Percentiles rank a stretch among this genome's conserved stretches.
These are phyloP conservation scores for Magallana nippona DNA, from an alignment of 2,888 invertebrate species.

Conservation along the genomic window DNA sequence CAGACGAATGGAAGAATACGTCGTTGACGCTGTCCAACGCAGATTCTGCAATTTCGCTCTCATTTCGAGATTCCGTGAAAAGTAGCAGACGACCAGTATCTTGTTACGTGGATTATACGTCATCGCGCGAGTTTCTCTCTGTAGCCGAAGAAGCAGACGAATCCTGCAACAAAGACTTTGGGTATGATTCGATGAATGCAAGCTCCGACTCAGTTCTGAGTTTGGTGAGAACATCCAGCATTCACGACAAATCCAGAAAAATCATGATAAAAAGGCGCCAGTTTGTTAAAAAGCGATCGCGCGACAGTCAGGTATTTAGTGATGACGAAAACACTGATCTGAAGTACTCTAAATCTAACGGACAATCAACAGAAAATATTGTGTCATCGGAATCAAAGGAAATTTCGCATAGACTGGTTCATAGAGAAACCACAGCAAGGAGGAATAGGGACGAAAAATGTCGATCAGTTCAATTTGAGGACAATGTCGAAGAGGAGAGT, in stretches of 20 bases:
- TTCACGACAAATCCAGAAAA: conserved; percentile 42
- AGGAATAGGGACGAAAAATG: conserved; percentile 8
- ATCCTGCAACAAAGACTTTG: conserved; percentile 18
- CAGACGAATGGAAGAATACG: not conserved
- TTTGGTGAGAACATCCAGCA: conserved; percentile 41
- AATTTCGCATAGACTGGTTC: not conserved
- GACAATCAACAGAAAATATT: not conserved
- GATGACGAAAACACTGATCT: conserved; percentile 34
- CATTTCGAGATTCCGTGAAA: not conserved
- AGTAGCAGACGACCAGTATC: conserved; percentile 37
- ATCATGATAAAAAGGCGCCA: conserved; percentile 43
- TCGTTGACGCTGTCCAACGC: not conserved
- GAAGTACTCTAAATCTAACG: conserved; percentile 7
- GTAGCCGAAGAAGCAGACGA: not conserved
- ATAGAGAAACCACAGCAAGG: not conserved
- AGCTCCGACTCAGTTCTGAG: conserved; percentile 40
- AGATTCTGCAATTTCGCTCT: not conserved
- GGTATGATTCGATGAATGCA: conserved; percentile 37
- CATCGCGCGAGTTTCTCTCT: conserved; percentile 9
- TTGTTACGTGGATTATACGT: conserved; percentile 30
- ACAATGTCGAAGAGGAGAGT: conserved; percentile 8
- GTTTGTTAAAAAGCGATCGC: conserved; percentile 38
- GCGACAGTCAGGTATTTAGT: conserved; percentile 39
- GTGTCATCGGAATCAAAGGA: not conserved
- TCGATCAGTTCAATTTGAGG: conserved; percentile 42